Evolutionary conservation across 2,113 vertebrate species (phyloP), one percentile per base, ranked within the genome.

Genomic region (Prietella phreatophila): DNA sequence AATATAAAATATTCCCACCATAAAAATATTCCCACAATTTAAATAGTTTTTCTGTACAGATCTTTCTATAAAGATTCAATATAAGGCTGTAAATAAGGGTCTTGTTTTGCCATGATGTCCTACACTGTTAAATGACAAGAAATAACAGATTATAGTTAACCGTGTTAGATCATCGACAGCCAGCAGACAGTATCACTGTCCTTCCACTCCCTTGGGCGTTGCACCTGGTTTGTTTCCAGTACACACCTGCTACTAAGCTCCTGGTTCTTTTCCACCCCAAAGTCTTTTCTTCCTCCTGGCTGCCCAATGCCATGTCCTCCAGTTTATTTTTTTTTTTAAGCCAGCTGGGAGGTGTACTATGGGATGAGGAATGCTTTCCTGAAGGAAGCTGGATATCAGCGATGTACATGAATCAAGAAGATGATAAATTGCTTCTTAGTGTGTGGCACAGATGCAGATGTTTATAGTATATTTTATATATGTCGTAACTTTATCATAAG

Each of bases 141-240:
- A 80, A 63, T 30, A 58, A 55, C 14, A 80, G n/a, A 2, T 80
- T 80, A 80, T 80, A 55, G 14, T 30, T 55, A 80, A 53, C 25
- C 27, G 42, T 27, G 19, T 15, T 78, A 86, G 56, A 50, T 86
- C 73, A 78, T 20, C 61, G n/a, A 81, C 55, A 33, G 61, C 53
- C 89, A 88, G 75, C 86, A 90, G 83, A 75, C 71, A 86, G 75
- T 65, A 83, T 88, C 79, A 75, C 8, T 90, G 76, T 90, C 87
- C 84, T 65, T 73, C 17, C 4, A 69, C 13, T 88, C 75, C 87
- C 75, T 56, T 88, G 82, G 36, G 82, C 30, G 86, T 81, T 86
- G 75, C 82, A 75, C 50, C 50, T 82, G 87, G 85, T 78, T 65
- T 85, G 76, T 88, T 60, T 86, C 76, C 82, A 84, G 82, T 82